These are phyloP conservation scores for Eristalis arbustorum DNA, from an alignment of 2,888 invertebrate genomes.

Conservation along the genomic window DNA sequence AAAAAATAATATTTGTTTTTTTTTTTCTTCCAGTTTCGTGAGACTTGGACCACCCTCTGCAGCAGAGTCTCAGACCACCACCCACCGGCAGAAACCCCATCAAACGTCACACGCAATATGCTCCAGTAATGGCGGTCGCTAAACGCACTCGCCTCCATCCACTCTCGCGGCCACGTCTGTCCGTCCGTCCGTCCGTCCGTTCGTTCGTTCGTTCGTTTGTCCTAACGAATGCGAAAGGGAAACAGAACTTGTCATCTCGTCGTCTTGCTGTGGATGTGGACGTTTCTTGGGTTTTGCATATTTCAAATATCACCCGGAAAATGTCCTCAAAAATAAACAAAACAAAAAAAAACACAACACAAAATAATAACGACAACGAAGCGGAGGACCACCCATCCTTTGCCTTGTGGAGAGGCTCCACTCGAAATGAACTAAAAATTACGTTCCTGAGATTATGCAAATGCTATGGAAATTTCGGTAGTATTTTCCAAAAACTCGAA, in stretches of 20 bases:
- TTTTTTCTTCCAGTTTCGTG: constrained; percentile 63
- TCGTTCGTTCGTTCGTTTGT: background rate
- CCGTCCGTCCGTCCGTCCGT: background rate
- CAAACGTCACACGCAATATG: constrained; percentile 66
- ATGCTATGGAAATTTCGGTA: constrained; percentile 65
- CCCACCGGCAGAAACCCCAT: background rate
- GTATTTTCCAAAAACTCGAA: constrained; percentile 56
- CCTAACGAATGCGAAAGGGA: constrained; percentile 8
- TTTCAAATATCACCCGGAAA: constrained; percentile 70
- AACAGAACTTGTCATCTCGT: constrained; percentile 51
- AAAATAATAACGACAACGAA: background rate
- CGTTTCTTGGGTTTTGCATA: constrained; percentile 54
- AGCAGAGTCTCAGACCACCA: background rate
- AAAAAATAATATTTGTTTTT: constrained; percentile 70
- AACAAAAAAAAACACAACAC: constrained; percentile 52
- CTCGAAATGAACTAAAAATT: constrained; percentile 67
- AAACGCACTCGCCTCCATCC: background rate
- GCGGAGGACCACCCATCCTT: background rate
- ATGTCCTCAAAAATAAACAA: constrained; percentile 59
- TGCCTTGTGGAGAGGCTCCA: constrained; percentile 4
- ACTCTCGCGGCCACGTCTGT: background rate
- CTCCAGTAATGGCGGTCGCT: constrained; percentile 2
- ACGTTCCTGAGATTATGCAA: constrained; percentile 69
- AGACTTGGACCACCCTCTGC: constrained; percentile 35
- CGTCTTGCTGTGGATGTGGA: constrained; percentile 26